phyloP scores from a whole-genome alignment of 2,888 invertebrate species.

The Acanthopleura granulata region DNA sequence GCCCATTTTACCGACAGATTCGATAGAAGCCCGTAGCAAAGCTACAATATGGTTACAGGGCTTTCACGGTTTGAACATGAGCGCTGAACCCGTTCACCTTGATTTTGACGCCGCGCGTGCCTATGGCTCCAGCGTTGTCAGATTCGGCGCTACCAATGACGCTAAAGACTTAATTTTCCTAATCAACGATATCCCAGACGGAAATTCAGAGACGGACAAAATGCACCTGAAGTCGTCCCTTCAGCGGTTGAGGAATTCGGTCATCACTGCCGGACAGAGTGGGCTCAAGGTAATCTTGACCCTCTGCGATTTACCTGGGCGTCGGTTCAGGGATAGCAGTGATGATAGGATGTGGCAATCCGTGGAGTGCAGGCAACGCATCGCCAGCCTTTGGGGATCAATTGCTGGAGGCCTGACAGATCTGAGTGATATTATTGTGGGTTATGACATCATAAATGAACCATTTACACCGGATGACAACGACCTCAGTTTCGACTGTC shows the following conservation, averaged over 20 bases:
- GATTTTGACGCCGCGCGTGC: constrained; percentile 3
- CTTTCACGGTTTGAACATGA: constrained; percentile 14
- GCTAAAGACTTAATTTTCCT: constrained; percentile 13
- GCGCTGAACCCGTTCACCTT: constrained; percentile 7
- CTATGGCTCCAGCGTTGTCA: constrained; percentile 7
- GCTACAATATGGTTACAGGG: neutral
- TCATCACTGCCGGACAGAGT: neutral
- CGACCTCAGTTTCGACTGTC: neutral
- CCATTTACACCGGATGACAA: constrained; percentile 17
- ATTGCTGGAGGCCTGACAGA: neutral
- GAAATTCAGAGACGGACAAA: constrained; percentile 3
- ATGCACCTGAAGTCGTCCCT: neutral
- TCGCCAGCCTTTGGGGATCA: constrained; percentile 16
- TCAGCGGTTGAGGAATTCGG: neutral
- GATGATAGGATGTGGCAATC: constrained; percentile 16
- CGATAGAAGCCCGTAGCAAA: neutral
- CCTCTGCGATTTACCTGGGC: constrained; percentile 9
- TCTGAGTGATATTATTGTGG: neutral
- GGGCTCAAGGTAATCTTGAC: constrained; percentile 15
- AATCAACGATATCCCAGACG: neutral
- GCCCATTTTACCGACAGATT: neutral
- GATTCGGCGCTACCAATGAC: constrained; percentile 16
- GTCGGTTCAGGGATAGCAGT: constrained; percentile 3
- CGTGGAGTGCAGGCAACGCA: neutral
- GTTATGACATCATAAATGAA: constrained; percentile 16